Evolutionary conservation across 2,888 invertebrate species (phyloP).

Genomic region (Gasteruption jaculator): DNA sequence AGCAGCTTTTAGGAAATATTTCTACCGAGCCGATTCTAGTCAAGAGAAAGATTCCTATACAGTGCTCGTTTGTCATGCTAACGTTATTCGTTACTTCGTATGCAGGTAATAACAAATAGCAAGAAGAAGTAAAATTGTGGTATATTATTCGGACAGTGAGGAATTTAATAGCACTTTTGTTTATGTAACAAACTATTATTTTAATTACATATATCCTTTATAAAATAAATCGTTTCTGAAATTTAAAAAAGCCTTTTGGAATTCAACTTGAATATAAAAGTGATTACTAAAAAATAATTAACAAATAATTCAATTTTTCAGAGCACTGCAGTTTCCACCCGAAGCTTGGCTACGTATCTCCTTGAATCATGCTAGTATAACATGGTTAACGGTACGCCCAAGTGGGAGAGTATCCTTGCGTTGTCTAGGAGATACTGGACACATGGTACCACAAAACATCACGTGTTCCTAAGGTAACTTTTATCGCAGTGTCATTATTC

Average conservation of each 20-base stretch:
- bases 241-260: too few species aligned
- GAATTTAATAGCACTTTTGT: too few species aligned
- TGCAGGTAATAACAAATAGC: slow-evolving; percentile 76
- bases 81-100: slow-evolving; percentile 94
- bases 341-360: slow-evolving; percentile 95
- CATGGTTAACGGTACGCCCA: slow-evolving; percentile 83
- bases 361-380: slow-evolving; percentile 89
- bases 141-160: too few species aligned
- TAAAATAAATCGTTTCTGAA: too few species aligned
- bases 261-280: background rate
- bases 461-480: too few species aligned
- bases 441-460: slow-evolving; percentile 74
- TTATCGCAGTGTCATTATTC: too few species aligned
- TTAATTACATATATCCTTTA: too few species aligned
- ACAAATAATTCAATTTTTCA: slow-evolving; percentile 56
- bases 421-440: slow-evolving; percentile 83
- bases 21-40: slow-evolving; percentile 79
- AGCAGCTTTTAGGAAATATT: slow-evolving; percentile 89
- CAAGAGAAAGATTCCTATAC: slow-evolving; percentile 84
- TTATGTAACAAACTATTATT: too few species aligned
- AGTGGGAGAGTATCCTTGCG: slow-evolving; percentile 81
- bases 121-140: slow-evolving; percentile 4
- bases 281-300: background rate
- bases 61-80: slow-evolving; percentile 93
- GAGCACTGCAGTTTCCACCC: slow-evolving; percentile 93